Percentiles rank a stretch among this genome's conserved stretches.
Evolutionary conservation across 2,888 invertebrate genomes (phyloP).

Genomic region (Cynaeus angustus): DNA sequence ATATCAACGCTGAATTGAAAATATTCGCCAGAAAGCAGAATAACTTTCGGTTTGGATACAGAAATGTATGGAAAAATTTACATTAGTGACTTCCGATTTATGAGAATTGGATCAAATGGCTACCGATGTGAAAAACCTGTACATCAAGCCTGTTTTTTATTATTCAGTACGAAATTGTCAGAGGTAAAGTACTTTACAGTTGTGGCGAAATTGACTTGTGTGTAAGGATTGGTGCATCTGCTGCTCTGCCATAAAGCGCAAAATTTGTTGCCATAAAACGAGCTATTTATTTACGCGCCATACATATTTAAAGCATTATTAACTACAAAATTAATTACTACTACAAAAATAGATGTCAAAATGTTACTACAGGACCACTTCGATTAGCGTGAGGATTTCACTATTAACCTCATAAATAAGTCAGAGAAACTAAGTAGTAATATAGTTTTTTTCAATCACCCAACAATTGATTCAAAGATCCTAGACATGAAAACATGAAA

Average conservation of each 20-base stretch:
- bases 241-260: neutral
- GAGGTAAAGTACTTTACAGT: neutral
- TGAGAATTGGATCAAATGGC: neutral
- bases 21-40: constrained; percentile 54
- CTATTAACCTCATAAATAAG: too few relatives aligned
- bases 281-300: neutral
- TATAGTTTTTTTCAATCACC: too few relatives aligned
- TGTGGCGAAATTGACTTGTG: neutral
- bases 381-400: too few relatives aligned
- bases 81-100: constrained; percentile 1
- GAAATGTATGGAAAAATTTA: constrained; percentile 4
- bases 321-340: too few relatives aligned
- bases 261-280: neutral
- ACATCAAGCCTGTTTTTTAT: neutral
- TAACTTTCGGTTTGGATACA: constrained; percentile 22
- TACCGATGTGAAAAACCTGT: neutral
- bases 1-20: constrained; percentile 62
- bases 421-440: too few relatives aligned
- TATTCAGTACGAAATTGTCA: neutral
- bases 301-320: too few relatives aligned
- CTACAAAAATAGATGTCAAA: too few relatives aligned
- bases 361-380: too few relatives aligned
- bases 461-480: too few relatives aligned
- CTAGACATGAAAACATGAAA: too few relatives aligned
- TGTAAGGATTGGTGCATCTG: neutral